Evolutionary conservation across 2,797 vertebrate genomes (phyloP), one percentile per base, ranked within the genome.

Genomic region (Paguma larvata): DNA sequence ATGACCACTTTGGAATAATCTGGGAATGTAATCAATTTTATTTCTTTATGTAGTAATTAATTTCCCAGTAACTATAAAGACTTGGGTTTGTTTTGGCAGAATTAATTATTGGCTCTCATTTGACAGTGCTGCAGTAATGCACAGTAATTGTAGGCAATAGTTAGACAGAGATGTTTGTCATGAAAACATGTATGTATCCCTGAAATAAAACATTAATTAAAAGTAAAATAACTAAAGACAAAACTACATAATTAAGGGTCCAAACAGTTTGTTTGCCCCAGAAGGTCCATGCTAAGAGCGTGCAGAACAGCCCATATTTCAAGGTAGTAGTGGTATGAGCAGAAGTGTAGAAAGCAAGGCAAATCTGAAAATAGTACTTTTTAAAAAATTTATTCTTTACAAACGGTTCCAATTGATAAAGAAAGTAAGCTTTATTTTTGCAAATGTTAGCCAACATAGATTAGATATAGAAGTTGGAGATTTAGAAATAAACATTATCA

Each of bases 131-230:
- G 67, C 38, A 10, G 32, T 87, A 86, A 73, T 70, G 85, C 14
- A 18, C 25, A 1, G 51, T 51, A 10, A 75, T 21, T 56, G 4
- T 10, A 34, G 59, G 79, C 46, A 68, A 23, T 7, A 21, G 32
- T 59, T 62, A n/a, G 80, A 73, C 11, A 86, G 41, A n/a, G 59
- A 27, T 15, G 30, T 80, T 85, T 63, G 38, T 15, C 30, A 2
- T 48, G 30, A 70, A 89, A 91, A 90, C 25, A 75, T 41, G 38
- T 32, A 19, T 12, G 23, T 48, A 38, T 63, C n/a, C 11, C 27
- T 77, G 79, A 93, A 95, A 89, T 86, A 77, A 93, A 85, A 91
- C 78, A 21, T 79, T 77, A 84, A 84, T 83, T 94, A n/a, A 86
- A 85, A 86, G 86, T 30, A 96, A 88, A 95, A 82, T 88, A 89